Evolutionary conservation across 2,797 vertebrate genomes (phyloP).

Genomic region (Paguma larvata): DNA sequence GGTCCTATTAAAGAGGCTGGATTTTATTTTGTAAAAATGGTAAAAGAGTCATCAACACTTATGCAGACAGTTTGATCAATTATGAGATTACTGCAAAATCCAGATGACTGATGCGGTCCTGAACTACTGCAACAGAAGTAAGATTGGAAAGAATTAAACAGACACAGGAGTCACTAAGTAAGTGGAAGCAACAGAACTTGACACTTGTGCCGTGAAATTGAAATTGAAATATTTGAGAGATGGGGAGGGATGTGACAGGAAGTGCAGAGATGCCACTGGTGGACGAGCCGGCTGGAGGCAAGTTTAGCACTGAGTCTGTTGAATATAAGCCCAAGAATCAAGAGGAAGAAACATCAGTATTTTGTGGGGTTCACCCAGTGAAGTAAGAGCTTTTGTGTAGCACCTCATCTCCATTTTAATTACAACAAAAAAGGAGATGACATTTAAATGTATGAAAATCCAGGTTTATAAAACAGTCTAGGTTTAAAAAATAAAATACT

Average conservation of each 20-base stretch:
- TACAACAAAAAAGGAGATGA: neutral
- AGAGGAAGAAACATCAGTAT: neutral
- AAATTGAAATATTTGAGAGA: no score
- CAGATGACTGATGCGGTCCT: neutral
- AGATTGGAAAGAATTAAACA: neutral
- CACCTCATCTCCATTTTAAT: neutral
- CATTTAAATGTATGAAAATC: neutral
- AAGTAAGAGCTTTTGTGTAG: neutral
- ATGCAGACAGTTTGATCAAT: neutral
- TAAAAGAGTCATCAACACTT: neutral
- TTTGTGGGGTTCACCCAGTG: neutral
- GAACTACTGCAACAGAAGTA: neutral
- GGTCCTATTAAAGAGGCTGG: neutral
- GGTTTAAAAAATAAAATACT: neutral
- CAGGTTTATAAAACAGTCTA: neutral
- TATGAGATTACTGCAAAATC: neutral
- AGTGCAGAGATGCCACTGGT: no score
- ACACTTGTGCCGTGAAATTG: neutral
- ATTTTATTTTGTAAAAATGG: conserved; percentile 7
- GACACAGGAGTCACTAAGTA: neutral
- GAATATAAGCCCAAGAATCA: neutral
- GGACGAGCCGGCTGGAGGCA: neutral
- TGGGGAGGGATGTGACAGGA: neutral
- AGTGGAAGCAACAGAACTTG: neutral
- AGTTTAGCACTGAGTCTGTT: neutral